Percentiles rank a stretch among this genome's conserved stretches.
These are phyloP conservation scores for Spisula solida DNA, from an alignment of 2,888 invertebrate species.

Conservation along the genomic window DNA sequence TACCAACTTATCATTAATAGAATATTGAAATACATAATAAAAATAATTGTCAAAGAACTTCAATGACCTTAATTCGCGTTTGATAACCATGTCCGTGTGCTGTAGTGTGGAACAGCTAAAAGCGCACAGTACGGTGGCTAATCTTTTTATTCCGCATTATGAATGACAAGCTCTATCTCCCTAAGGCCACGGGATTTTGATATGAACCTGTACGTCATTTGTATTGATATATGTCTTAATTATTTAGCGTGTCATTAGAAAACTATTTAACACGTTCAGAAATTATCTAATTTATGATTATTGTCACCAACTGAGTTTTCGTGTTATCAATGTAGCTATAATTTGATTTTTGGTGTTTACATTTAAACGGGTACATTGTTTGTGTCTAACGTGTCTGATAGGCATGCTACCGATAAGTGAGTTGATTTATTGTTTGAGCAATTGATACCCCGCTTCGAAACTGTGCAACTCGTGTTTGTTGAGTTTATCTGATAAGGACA, in stretches of 20 bases:
- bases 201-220: background rate
- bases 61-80: too few relatives aligned
- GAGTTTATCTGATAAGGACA: background rate
- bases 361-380: background rate
- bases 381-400: background rate
- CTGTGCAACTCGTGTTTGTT: background rate
- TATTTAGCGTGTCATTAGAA: background rate
- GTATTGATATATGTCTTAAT: background rate
- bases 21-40: too few relatives aligned
- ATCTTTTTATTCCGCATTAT: too few relatives aligned
- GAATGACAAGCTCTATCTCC: too few relatives aligned
- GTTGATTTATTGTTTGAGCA: background rate
- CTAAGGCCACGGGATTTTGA: too few relatives aligned
- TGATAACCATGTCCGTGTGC: too few relatives aligned
- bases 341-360: background rate
- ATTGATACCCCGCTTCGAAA: background rate
- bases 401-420: background rate
- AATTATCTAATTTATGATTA: background rate
- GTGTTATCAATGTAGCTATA: background rate
- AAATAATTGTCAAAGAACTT: too few relatives aligned
- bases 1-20: too few relatives aligned
- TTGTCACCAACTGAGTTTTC: background rate
- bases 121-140: too few relatives aligned
- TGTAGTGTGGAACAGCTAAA: too few relatives aligned
- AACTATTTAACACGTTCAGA: slow-evolving; percentile 2